Percentiles rank a stretch among this genome's conserved stretches.
Conservation (phyloP, 2,888 invertebrate species). For the Maniola hyperantus region DNA sequence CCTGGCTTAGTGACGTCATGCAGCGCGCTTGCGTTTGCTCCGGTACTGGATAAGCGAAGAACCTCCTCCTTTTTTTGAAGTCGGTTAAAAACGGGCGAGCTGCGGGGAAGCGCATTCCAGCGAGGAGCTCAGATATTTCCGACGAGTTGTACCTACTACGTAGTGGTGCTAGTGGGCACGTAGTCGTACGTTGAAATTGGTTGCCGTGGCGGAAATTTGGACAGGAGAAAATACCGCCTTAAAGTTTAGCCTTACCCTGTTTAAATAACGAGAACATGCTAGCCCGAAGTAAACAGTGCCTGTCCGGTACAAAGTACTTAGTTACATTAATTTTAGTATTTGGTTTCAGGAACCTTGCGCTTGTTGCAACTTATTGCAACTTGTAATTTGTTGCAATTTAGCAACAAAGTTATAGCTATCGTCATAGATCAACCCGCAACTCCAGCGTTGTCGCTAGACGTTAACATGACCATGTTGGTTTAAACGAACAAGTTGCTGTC, state of each 20-base stretch:
- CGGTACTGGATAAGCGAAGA: no score
- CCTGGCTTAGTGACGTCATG: no score
- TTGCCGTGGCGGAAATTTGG: background rate
- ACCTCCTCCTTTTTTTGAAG: no score
- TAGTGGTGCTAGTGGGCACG: no score
- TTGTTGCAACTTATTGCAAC: conserved; percentile 22
- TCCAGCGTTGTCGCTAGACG: conserved; percentile 5
- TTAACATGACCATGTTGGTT: conserved; percentile 20
- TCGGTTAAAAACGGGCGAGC: no score
- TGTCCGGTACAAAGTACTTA: conserved; percentile 16
- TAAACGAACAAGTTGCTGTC: conserved; percentile 20
- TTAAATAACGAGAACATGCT: conserved; percentile 5
- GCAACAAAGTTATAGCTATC: conserved; percentile 10
- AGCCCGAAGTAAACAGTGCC: conserved; percentile 22
- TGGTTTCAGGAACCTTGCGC: conserved; percentile 5
- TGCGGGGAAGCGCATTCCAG: no score
- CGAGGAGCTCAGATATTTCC: no score
- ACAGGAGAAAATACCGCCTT: background rate
- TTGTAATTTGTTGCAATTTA: conserved; percentile 18
- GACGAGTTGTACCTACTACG: no score
- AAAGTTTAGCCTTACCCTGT: background rate
- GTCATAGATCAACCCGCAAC: conserved; percentile 9
- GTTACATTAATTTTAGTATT: conserved; percentile 19
- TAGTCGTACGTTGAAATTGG: no score
- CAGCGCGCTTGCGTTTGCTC: no score